phyloP scores from a whole-genome alignment of 2,888 invertebrate genomes.

The Scelioninae gen. 1 region DNA sequence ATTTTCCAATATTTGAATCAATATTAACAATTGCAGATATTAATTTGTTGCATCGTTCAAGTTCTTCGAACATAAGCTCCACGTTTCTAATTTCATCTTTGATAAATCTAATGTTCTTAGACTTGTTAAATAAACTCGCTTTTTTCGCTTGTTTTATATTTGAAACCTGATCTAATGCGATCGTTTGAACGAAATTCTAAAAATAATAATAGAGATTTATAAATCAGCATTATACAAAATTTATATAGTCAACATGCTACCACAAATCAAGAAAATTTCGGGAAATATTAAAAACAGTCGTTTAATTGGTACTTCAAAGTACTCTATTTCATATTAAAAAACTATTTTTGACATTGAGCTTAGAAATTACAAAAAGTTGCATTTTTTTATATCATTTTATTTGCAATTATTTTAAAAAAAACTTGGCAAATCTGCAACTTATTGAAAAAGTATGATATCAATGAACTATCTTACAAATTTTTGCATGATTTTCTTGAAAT shows the following conservation, averaged over 20 bases:
- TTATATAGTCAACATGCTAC: background rate
- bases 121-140: slow-evolving; percentile 13
- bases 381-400: too few species aligned
- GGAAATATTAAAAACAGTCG: too few species aligned
- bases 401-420: too few species aligned
- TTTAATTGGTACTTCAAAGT: too few species aligned
- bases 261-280: too few species aligned
- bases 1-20: slow-evolving; percentile 39
- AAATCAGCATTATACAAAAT: background rate
- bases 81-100: slow-evolving; percentile 45
- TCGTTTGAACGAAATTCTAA: slow-evolving; percentile 31
- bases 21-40: slow-evolving; percentile 39
- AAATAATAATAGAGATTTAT: slow-evolving; percentile 4
- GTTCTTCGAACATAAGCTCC: slow-evolving; percentile 36
- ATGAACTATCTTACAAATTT: too few species aligned
- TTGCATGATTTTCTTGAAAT: too few species aligned
- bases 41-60: slow-evolving; percentile 2
- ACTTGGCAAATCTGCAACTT: too few species aligned
- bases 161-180: slow-evolving; percentile 21
- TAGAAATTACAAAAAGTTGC: too few species aligned
- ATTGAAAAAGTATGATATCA: too few species aligned
- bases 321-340: too few species aligned
- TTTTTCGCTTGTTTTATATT: slow-evolving; percentile 47
- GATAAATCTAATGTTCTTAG: slow-evolving; percentile 13
- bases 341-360: too few species aligned